A percentile compares a stretch with the other conserved stretches of the same genome.
Conservation (phyloP, 2,113 vertebrate genomes). For the Telmatochromis sp. region DNA sequence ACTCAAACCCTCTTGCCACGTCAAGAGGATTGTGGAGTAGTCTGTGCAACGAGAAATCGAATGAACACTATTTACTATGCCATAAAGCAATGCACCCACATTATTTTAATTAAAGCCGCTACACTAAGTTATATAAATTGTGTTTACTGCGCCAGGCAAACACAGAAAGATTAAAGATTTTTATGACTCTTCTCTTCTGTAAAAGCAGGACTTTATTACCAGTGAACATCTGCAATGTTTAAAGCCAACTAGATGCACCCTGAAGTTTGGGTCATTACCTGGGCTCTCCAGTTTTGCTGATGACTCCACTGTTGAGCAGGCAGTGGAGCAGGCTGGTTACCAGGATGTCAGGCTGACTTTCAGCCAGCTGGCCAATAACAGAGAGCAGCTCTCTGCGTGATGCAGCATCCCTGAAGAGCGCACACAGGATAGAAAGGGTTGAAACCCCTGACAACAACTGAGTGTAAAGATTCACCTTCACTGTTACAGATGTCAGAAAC, state of each 20-base stretch:
- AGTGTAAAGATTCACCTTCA: background rate
- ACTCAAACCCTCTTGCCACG: fast-evolving
- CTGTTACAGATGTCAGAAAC: background rate
- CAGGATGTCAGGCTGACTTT: conserved; percentile 83
- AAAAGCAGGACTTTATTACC: background rate
- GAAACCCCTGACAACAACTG: background rate
- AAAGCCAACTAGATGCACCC: background rate
- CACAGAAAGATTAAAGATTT: background rate
- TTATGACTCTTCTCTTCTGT: background rate
- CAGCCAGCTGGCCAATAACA: conserved; percentile 81
- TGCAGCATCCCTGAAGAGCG: conserved; percentile 78
- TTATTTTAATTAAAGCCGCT: background rate
- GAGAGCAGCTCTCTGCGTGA: conserved; percentile 86
- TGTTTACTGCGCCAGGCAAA: background rate
- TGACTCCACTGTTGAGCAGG: conserved; percentile 83
- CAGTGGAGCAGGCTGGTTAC: conserved; percentile 82
- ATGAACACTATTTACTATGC: background rate
- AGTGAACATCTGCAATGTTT: background rate
- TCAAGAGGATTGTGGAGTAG: background rate
- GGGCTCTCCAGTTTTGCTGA: conserved; percentile 76
- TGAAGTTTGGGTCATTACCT: conserved; percentile 68
- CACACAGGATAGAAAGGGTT: background rate
- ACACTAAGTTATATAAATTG: background rate
- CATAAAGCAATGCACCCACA: background rate
- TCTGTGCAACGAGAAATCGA: background rate